Evolutionary conservation across 2,888 invertebrate genomes (phyloP).

Genomic region (Mechanitis messenoides): DNA sequence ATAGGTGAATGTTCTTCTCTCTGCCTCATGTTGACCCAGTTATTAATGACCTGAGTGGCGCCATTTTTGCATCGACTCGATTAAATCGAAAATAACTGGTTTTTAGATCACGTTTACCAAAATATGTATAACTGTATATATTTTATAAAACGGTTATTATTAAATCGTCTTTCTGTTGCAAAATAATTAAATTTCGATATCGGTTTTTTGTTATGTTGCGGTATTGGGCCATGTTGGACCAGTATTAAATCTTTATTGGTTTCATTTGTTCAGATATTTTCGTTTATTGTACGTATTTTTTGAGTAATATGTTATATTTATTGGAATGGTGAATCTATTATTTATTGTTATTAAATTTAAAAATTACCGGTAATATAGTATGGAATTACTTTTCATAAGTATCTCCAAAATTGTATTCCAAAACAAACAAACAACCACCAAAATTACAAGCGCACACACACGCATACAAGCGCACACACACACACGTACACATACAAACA

Average conservation of each 20-base stretch:
- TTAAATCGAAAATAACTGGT: conserved; percentile 42
- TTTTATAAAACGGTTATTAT: background rate
- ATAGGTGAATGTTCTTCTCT: conserved; percentile 19
- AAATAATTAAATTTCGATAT: background rate
- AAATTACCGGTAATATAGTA: too few species aligned
- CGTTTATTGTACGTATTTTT: conserved; percentile 16
- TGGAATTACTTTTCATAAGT: too few species aligned
- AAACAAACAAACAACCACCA: too few species aligned
- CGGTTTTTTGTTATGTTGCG: conserved; percentile 2
- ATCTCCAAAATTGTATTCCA: too few species aligned
- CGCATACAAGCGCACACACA: too few species aligned
- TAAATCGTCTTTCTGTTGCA: background rate
- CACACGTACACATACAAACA: too few species aligned
- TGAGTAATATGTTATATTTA: conserved; percentile 13
- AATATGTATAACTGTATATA: conserved; percentile 1
- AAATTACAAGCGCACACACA: too few species aligned
- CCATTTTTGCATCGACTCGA: conserved; percentile 46
- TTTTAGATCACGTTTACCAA: conserved; percentile 8
- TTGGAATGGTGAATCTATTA: too few species aligned
- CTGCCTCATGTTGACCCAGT: conserved; percentile 48
- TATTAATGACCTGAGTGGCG: conserved; percentile 47
- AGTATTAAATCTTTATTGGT: conserved; percentile 18
- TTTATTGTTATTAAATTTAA: too few species aligned
- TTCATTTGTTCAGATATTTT: conserved; percentile 8
- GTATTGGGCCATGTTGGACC: conserved; percentile 12